phyloP scores from a whole-genome alignment of 2,797 vertebrate species.

The Propithecus perrieri region DNA sequence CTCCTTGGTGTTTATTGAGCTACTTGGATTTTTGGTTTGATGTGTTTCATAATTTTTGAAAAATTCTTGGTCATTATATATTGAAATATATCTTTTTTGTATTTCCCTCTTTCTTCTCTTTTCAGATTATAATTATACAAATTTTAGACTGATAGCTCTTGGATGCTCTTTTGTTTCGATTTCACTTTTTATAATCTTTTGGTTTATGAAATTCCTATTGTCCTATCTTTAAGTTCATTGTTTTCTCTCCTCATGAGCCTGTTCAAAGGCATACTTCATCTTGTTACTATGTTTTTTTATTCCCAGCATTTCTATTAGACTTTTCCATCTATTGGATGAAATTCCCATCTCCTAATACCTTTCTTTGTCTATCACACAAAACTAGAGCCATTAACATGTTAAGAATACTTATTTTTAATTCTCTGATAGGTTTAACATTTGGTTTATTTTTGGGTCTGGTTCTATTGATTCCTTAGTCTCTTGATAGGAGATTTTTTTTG shows the following conservation, averaged over 20 bases:
- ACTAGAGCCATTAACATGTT: neutral
- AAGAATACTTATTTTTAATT: neutral
- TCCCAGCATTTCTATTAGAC: neutral
- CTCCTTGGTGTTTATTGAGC: neutral
- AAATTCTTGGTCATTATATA: neutral
- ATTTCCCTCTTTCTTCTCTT: neutral
- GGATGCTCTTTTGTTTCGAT: neutral
- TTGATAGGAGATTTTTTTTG: neutral
- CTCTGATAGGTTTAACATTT: neutral
- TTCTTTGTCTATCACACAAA: neutral
- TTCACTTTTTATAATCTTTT: neutral
- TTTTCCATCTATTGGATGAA: neutral
- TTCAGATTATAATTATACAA: neutral
- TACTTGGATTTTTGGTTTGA: neutral
- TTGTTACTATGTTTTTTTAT: neutral
- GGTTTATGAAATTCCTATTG: neutral
- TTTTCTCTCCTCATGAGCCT: neutral
- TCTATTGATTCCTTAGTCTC: neutral
- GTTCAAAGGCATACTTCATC: neutral
- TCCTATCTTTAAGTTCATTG: neutral
- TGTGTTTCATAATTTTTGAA: neutral
- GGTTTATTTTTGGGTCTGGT: neutral
- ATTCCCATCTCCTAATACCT: neutral
- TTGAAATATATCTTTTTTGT: neutral
- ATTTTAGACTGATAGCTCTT: neutral